Evolutionary conservation across 2,888 invertebrate genomes (phyloP), one percentile per base, ranked within the genome.

Genomic region (Apomyelois bistriatella): DNA sequence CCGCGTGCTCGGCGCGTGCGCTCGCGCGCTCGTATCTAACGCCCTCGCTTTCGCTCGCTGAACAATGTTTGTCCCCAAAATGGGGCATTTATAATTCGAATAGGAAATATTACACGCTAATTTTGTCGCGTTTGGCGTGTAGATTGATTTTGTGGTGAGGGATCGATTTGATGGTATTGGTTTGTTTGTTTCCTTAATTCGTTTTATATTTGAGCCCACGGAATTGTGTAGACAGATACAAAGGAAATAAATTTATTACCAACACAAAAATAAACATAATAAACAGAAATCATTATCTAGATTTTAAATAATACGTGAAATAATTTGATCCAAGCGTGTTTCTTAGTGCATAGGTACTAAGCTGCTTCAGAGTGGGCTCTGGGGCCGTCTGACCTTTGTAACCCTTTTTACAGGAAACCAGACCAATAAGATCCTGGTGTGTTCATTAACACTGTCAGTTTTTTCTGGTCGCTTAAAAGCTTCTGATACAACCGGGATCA

Each of bases 71-170:
- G 72, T 22, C 71, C 73, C 73, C 66, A 69, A 74, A 79, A 73
- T 64, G 69, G 79, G 77, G 73, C 75, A 79, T 85, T 79, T 85
- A 83, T 87, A 88, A 88, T 85, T 83, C 70, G 72, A 77, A 80
- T 79, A 82, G 85, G 87, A 82, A 87, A 85, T 80, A 89, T 89
- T 87, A 89, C 86, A 90, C 88, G 88, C 89, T 88, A 90, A 90
- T 90, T 89, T 89, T 76, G 78, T 72, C 79, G 76, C 79, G 76
- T 82, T 81, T 79, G 74, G 69, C 75, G 78, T 63, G 78, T 79
- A 79, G 81, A 88, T 89, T 87, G 86, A 86, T 86, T 85, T 70
- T 79, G 82, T 60, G 64, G 66, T 72, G 69, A 60, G 58, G 75
- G 76, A 77, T 82, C 75, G 74, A 62, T 64, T 70, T 70, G 72